Evolutionary conservation across 2,888 invertebrate genomes (phyloP).

Genomic region (Caenorhabditis sinica): DNA sequence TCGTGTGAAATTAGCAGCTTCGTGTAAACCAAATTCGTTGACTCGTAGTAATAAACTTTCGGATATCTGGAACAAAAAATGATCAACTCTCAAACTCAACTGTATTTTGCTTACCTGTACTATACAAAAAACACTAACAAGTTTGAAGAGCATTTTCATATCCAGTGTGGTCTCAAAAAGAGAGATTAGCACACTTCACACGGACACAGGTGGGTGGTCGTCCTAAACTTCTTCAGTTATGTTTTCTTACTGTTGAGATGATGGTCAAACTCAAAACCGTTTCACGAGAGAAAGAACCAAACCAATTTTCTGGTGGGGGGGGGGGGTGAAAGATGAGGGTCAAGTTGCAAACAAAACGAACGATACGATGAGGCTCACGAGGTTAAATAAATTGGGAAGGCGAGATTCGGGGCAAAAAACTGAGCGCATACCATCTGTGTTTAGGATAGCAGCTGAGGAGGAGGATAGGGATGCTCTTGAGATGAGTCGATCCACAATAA

Average conservation of each 20-base stretch:
- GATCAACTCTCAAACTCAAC: not conserved
- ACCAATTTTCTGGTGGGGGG: slow-evolving; percentile 25
- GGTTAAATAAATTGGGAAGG: slow-evolving; percentile 58
- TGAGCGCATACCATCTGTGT: slow-evolving; percentile 53
- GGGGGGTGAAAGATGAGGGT: slow-evolving; percentile 33
- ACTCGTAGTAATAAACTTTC: slow-evolving; percentile 70
- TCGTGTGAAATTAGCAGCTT: slow-evolving; percentile 80
- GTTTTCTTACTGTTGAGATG: slow-evolving; percentile 19
- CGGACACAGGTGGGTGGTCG: slow-evolving; percentile 33
- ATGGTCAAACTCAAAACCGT: slow-evolving; percentile 46
- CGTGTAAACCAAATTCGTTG: slow-evolving; percentile 78
- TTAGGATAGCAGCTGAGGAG: slow-evolving; percentile 30
- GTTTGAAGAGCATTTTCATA: slow-evolving; percentile 54
- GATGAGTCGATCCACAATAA: slow-evolving; percentile 31
- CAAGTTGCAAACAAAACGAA: slow-evolving; percentile 65
- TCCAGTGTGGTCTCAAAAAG: slow-evolving; percentile 26
- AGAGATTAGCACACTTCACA: slow-evolving; percentile 42
- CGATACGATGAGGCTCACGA: slow-evolving; percentile 65
- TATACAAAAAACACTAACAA: slow-evolving; percentile 45
- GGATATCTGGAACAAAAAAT: slow-evolving; percentile 28
- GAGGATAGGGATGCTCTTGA: slow-evolving; percentile 28
- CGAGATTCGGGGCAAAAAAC: slow-evolving; percentile 57
- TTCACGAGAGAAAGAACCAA: slow-evolving; percentile 53
- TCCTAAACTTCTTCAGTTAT: slow-evolving; percentile 41
- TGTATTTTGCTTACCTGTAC: slow-evolving; percentile 25